Base-by-base conservation (phyloP, 2,888 invertebrate genomes). In the Thyatira batis region DNA sequence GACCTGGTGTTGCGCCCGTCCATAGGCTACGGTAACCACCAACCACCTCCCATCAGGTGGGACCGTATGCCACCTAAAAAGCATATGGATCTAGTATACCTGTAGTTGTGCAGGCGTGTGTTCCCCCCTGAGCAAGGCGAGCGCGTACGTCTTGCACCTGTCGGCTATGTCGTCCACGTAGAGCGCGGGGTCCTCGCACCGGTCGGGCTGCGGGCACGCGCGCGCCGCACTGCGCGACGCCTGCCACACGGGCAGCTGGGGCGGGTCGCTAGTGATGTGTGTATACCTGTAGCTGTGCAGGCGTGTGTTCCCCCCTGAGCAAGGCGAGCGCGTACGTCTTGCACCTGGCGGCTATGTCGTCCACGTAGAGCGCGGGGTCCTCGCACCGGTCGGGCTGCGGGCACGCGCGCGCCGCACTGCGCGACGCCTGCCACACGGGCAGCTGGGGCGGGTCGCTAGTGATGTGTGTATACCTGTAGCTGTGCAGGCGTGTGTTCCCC, bases 341-440 rank as follows among this genome's bases (percentile, higher is more conserved):
- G 72, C 81, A 79, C 4, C 86, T 56, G 11, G 84, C 71, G 10
- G 89, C 85, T 1, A 83, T 70, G 59, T 88, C 89, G 10, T 71
- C 68, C 0, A 58, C 54, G 10, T 70, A 53, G 0, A 77, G 57
- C 20, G 71, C 54, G 27, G 58, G 58, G 57, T 65, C 67, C 49
- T 51, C 72, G 3, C 69, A 58, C 0, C 50, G 30, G 49, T 51
- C 43, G 6, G 69, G n/a, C 67, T 0, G 65, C 46, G 8, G 74
- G 80, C 0, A 54, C 55, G 17, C 76, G 8, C 17, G 43, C 43
- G 17, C 82, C 3, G 76, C 72, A 1, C 88, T 84, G 0, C 85
- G 73, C 1, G 89, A 67, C 50, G 88, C 89, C 50, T 92, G 92
- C n/a, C 91, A 92, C 57, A 92, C 90, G 0, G 0, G 90, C 85